Evolutionary conservation across 2,888 invertebrate genomes (phyloP).

Genomic region (Chymomyza fuscimana): DNA sequence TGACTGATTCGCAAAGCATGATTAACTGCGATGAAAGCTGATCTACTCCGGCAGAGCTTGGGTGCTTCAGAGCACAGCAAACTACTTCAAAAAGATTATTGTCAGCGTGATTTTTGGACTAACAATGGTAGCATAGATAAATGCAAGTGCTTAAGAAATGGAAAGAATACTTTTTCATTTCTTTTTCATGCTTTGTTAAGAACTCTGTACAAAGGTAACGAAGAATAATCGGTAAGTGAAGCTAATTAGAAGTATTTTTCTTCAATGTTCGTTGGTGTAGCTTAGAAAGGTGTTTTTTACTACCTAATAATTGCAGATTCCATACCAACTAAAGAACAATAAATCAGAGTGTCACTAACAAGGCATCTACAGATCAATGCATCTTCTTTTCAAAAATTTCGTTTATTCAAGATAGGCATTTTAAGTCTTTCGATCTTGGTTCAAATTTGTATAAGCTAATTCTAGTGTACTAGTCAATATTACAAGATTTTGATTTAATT

Average conservation of each 20-base stretch:
- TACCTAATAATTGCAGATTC: too few relatives aligned
- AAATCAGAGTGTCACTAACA: too few relatives aligned
- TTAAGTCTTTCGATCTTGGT: too few relatives aligned
- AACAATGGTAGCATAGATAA: not conserved
- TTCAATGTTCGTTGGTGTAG: not conserved
- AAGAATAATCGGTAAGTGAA: not conserved
- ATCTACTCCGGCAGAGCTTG: conserved; percentile 29
- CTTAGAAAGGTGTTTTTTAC: too few relatives aligned
- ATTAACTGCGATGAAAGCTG: conserved; percentile 44
- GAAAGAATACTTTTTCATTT: not conserved
- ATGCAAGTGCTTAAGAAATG: not conserved
- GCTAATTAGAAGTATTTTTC: not conserved
- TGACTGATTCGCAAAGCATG: conserved; percentile 47
- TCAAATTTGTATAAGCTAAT: too few relatives aligned
- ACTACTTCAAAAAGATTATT: not conserved
- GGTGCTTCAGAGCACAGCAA: not conserved
- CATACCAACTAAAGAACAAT: not conserved
- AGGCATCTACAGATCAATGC: too few relatives aligned
- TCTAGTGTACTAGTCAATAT: too few relatives aligned
- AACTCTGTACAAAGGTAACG: too few relatives aligned
- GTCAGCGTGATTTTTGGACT: not conserved
- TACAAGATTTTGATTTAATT: too few relatives aligned
- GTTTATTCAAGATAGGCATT: too few relatives aligned
- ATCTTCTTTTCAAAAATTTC: too few relatives aligned
- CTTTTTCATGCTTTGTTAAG: not conserved